Conservation (phyloP, 2,888 invertebrate species). For the Plebejus melissa region DNA sequence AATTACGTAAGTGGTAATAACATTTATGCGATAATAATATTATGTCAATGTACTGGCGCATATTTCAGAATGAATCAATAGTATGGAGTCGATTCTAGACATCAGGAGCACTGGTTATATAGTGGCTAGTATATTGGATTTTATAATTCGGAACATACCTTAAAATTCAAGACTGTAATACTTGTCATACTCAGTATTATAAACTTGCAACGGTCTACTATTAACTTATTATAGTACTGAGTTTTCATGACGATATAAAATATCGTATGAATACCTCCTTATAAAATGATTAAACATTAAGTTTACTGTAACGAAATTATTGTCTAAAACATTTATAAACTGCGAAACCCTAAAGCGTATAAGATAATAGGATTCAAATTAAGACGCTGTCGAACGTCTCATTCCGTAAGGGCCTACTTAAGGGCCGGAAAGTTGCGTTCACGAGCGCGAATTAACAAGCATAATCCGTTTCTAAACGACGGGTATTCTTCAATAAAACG, state of each 20-base stretch:
- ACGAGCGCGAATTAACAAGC: slow-evolving; percentile 12
- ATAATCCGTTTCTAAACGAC: background rate
- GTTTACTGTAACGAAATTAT: background rate
- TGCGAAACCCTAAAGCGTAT: background rate
- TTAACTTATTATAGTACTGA: no score
- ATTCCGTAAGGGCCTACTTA: slow-evolving; percentile 1
- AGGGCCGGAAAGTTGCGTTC: background rate
- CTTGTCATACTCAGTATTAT: no score
- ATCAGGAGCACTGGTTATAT: no score
- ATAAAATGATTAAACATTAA: background rate
- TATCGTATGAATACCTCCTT: background rate
- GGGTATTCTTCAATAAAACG: background rate
- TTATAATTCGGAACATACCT: no score
- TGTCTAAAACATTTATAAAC: background rate
- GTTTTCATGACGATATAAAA: background rate
- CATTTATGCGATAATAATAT: no score
- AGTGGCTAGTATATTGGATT: no score
- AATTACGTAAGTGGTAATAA: no score
- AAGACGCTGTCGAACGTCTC: slow-evolving; percentile 9
- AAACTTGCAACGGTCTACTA: no score
- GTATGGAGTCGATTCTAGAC: no score
- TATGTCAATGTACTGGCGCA: no score
- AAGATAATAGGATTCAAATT: slow-evolving; percentile 15
- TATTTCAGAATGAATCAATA: no score
- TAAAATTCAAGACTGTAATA: no score